phyloP scores from a whole-genome alignment of 2,113 vertebrate genomes.

The Leptobrachium leishanense region DNA sequence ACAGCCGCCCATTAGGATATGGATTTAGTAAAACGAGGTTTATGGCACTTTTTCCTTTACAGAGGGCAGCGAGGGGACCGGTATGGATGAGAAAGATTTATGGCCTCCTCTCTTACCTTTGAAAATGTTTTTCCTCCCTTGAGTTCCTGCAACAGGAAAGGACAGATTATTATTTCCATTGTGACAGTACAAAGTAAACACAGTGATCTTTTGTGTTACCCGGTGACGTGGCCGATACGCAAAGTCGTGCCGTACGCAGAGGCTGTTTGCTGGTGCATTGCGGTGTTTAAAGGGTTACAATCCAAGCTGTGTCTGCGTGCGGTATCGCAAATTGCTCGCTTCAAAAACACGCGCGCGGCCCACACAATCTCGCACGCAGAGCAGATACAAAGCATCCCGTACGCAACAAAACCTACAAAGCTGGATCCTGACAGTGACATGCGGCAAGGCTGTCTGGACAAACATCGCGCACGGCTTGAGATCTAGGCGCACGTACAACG shows the following conservation, averaged over 20 bases:
- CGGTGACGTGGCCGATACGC: not conserved
- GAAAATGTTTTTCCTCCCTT: conserved; percentile 95
- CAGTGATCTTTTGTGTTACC: not conserved
- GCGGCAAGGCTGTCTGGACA: too few relatives aligned
- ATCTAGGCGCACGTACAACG: too few relatives aligned
- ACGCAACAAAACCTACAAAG: not conserved
- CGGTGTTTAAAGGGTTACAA: too few relatives aligned
- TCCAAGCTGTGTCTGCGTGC: not conserved
- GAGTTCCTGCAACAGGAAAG: conserved; percentile 85
- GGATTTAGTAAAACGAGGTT: too few relatives aligned
- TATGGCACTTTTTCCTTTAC: too few relatives aligned
- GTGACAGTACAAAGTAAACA: conserved; percentile 18
- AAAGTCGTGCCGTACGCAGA: not conserved
- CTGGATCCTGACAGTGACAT: too few relatives aligned
- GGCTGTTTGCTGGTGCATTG: not conserved
- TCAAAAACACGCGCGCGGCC: not conserved
- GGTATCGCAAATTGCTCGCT: not conserved
- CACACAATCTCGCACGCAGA: conserved; percentile 2
- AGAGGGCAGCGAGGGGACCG: not conserved
- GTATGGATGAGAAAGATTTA: conserved; percentile 36
- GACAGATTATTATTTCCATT: conserved; percentile 37
- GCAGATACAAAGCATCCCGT: conserved; percentile 14
- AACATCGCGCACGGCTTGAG: too few relatives aligned
- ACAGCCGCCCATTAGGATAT: too few relatives aligned
- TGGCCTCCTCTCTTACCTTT: conserved; percentile 80